Percentiles rank a stretch among this genome's conserved stretches.
phyloP scores from a whole-genome alignment of 2,888 invertebrate species.

The Dryobotodes eremita region DNA sequence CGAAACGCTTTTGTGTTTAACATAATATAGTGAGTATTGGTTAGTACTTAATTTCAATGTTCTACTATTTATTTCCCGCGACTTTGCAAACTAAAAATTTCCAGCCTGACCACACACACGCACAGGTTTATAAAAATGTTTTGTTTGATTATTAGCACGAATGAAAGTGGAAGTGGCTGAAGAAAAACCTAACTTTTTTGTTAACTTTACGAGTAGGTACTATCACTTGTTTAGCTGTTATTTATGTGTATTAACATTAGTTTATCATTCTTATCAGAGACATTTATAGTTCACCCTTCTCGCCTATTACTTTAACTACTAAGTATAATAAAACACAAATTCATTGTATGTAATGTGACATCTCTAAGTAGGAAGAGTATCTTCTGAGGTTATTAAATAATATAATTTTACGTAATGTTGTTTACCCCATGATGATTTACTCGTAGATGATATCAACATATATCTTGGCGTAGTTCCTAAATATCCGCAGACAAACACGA shows the following conservation, averaged over 20 bases:
- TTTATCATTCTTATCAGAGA: constrained; percentile 21
- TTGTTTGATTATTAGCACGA: neutral
- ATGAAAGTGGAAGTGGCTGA: too few species aligned
- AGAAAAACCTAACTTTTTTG: neutral
- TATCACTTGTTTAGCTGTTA: neutral
- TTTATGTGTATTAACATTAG: constrained; percentile 6
- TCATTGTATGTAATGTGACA: constrained; percentile 41
- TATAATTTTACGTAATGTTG: constrained; percentile 55
- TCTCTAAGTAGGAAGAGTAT: constrained; percentile 27
- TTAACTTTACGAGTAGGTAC: neutral
- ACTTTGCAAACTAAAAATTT: neutral
- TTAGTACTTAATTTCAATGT: neutral
- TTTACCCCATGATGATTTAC: constrained; percentile 69
- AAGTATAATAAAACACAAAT: constrained; percentile 44
- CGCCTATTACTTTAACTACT: constrained; percentile 30
- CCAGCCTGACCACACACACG: neutral
- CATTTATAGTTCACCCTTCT: constrained; percentile 22
- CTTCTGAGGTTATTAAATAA: constrained; percentile 44
- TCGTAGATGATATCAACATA: constrained; percentile 65
- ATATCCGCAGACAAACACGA: constrained; percentile 41
- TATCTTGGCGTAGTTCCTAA: constrained; percentile 55
- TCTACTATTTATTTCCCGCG: neutral
- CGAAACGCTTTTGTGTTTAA: constrained; percentile 15
- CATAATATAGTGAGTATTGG: neutral
- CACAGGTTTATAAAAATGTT: neutral